These are phyloP conservation scores for Strigamia maritima DNA, from an alignment of 2,888 invertebrate genomes.

Conservation along the genomic window DNA sequence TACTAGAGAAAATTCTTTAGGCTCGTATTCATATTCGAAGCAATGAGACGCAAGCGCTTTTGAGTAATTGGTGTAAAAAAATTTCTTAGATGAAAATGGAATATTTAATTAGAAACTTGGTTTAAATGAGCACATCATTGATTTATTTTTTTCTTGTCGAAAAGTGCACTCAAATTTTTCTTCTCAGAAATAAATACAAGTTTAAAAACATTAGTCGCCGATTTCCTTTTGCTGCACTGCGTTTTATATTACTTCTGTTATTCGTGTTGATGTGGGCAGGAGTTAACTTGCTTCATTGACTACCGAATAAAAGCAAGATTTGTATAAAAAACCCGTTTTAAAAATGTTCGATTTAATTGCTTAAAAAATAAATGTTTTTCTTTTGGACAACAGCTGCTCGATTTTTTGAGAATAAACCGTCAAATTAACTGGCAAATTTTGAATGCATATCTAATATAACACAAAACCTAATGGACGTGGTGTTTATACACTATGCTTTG, in stretches of 20 bases:
- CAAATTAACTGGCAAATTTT: neutral
- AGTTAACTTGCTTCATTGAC: conserved; percentile 5
- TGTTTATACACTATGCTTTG: neutral
- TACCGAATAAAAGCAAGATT: neutral
- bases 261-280: neutral
- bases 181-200: neutral
- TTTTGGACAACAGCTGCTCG: conserved; percentile 9
- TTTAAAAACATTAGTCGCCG: neutral
- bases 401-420: neutral
- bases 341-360: conserved; percentile 15
- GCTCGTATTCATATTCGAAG: neutral
- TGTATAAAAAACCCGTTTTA: conserved; percentile 5
- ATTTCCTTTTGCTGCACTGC: neutral
- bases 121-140: neutral
- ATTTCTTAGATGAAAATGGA: neutral
- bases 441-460: neutral
- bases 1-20: conserved; percentile 5
- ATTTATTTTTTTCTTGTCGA: conserved; percentile 3
- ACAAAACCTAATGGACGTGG: neutral
- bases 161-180: neutral
- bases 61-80: conserved; percentile 10
- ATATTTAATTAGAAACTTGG: conserved; percentile 15
- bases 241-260: neutral
- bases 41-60: neutral
- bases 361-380: neutral